Evolutionary conservation across 2,113 vertebrate genomes (phyloP), one percentile per base, ranked within the genome.

Genomic region (Rhineura floridana): DNA sequence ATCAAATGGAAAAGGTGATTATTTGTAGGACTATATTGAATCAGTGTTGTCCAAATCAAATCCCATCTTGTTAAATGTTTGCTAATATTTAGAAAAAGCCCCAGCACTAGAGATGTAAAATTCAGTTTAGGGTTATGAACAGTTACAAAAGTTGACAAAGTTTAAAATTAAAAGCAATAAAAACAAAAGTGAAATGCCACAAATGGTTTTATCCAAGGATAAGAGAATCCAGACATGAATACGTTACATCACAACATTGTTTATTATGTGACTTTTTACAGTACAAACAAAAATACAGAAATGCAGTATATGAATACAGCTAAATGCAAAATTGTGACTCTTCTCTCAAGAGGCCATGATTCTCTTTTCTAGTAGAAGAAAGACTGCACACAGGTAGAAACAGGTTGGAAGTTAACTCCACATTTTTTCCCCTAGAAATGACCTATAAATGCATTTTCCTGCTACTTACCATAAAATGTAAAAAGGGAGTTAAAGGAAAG

Each of bases 191-290:
- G 28, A 67, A 73, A 77, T 77, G 55, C 11, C 17, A 48, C 9
- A 62, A 19, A 76, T 73, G 12, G 10, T 30, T 42, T 39, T 73
- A 55, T 65, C 72, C 30, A 86, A 48, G 33, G 83, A 52, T 62
- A 63, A 86, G 91, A 87, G 82, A 87, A 91, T 50, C 21, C 76
- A 91, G 23, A 36, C 87, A 3, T 86, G 70, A 52, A 36, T 46
- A 0, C 21, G 50, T 95, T 97, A 97, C 98, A 98, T 98, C 98
- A 99, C 98, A 98, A 97, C 96, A 96, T 97, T 95, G 97, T 99
- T 99, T 99, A 99, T 99, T 99, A 98, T 99, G 98, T 98, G 98
- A 98, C 98, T 98, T 98, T 99, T 98, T 99, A 99, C 98, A 99
- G 98, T 99, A 99, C 98, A 98, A 99, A 99, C 97, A 97, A 98